Conservation (phyloP, 2,797 vertebrate species). For the Enteromius paludinosus region DNA sequence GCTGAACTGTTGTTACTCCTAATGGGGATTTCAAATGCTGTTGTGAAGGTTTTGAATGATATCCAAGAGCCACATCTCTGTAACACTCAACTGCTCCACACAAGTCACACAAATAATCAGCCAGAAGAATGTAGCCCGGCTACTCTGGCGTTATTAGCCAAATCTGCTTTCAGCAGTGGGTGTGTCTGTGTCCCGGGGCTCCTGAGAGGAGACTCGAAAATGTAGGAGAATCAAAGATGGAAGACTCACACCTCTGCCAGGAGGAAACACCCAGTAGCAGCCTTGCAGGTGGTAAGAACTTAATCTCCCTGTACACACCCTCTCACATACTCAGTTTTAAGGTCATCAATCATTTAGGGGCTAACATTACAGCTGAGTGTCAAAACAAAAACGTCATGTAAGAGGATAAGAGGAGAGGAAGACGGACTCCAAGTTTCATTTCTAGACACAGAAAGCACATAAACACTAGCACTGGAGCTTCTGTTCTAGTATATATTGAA, state of each 20-base stretch:
- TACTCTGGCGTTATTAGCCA: slow-evolving; percentile 14
- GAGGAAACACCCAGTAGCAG: slow-evolving; percentile 31
- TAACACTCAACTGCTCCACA: slow-evolving; percentile 5
- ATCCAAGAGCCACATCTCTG: slow-evolving; percentile 25
- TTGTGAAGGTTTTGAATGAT: not conserved
- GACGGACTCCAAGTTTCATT: not conserved
- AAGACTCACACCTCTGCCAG: slow-evolving; percentile 20
- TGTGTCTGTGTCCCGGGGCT: slow-evolving; percentile 16
- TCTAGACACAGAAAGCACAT: not conserved
- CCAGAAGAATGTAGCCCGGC: slow-evolving; percentile 23
- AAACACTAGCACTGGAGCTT: not conserved
- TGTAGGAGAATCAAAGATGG: slow-evolving; percentile 35
- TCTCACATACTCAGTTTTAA: slow-evolving; percentile 4
- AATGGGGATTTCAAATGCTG: not conserved
- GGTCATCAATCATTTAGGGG: slow-evolving; percentile 42
- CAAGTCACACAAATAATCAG: not conserved
- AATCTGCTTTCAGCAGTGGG: slow-evolving; percentile 29
- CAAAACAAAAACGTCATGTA: slow-evolving; percentile 33
- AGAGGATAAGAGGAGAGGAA: not conserved
- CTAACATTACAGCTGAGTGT: slow-evolving; percentile 40
- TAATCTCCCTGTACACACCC: slow-evolving; percentile 30
- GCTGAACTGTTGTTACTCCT: slow-evolving; percentile 27
- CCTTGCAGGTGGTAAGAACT: slow-evolving; percentile 34
- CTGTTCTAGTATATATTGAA: not conserved
- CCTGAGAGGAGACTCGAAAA: not conserved